Evolutionary conservation across 2,797 vertebrate species (phyloP), one percentile per base, ranked within the genome.

Genomic region (Lepilemur septentrionalis): DNA sequence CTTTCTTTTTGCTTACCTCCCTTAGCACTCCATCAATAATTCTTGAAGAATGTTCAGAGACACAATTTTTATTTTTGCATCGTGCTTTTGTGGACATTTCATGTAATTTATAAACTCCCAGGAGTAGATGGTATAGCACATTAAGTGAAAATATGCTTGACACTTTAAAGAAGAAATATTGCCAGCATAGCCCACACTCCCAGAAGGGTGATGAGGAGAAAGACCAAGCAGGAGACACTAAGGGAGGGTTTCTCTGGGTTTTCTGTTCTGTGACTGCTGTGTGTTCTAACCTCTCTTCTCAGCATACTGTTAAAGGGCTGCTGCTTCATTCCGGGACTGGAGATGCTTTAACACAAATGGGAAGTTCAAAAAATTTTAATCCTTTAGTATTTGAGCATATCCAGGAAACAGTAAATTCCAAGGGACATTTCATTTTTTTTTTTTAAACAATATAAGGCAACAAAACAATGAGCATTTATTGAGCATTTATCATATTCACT

Each of bases 171-270:
- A 65, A 76, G 35, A 22, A 12, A 4, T 3, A 15, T 6, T 2
- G 22, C 10, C 41, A 28, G 10, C 20, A 1, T 0, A 23, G 83
- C 63, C n/a, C 18, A 10, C 18, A 65, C 38, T 48, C 72, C 55
- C n/a, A 61, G 18, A 38, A 55, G 6, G 70, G 38, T 5, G 11
- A 57, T 6, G 4, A 35, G 46, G 11, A 83, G 25, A 20, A 23
- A 22, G 18, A 20, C 1, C 14, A 15, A 22, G 35, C 0, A 0
- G 35, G 8, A 7, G 1, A 2, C 2, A 0, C 32, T 22, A 12
- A 14, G 14, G 1, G 5, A 57, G 5, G 30, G 35, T 22, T 35
- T 35, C 23, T 46, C 11, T 30, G 22, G 65, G 12, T 11, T n/a
- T 30, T 48, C 41, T 15, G 35, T 46, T 30, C 79, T 35, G 13